Conservation (phyloP, 1,140 invertebrate species). For the Papilio machaon region DNA sequence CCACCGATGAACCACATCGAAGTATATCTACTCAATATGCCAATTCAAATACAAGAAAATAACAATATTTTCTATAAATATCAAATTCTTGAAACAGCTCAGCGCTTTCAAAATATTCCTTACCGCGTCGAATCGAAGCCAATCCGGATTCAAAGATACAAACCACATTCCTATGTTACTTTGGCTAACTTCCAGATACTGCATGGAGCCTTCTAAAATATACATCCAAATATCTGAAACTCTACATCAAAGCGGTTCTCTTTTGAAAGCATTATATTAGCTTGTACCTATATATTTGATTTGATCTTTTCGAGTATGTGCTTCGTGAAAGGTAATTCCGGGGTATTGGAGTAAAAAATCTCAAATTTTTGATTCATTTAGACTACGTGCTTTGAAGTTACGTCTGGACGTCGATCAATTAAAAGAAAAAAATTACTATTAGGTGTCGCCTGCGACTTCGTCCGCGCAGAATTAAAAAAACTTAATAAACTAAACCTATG, state of each 20-base stretch:
- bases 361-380: not conserved
- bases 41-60: not conserved
- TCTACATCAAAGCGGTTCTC: slow-evolving; percentile 8
- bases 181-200: not conserved
- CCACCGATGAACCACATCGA: not conserved
- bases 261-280: slow-evolving; percentile 14
- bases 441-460: too few species aligned
- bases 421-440: not conserved
- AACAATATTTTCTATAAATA: not conserved
- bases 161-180: not conserved
- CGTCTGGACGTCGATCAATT: not conserved
- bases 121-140: not conserved
- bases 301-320: not conserved
- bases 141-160: not conserved
- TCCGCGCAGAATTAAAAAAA: too few species aligned
- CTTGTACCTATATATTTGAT: not conserved
- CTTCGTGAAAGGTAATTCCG: not conserved
- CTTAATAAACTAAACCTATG: too few species aligned
- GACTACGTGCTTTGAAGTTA: not conserved
- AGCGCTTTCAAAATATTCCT: not conserved
- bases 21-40: not conserved
- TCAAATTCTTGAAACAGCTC: not conserved
- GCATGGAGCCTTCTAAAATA: not conserved
- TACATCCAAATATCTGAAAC: not conserved
- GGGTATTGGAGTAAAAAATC: not conserved